Base-by-base conservation (phyloP, 2,797 vertebrate genomes). In the Tenualosa thibaudeaui region DNA sequence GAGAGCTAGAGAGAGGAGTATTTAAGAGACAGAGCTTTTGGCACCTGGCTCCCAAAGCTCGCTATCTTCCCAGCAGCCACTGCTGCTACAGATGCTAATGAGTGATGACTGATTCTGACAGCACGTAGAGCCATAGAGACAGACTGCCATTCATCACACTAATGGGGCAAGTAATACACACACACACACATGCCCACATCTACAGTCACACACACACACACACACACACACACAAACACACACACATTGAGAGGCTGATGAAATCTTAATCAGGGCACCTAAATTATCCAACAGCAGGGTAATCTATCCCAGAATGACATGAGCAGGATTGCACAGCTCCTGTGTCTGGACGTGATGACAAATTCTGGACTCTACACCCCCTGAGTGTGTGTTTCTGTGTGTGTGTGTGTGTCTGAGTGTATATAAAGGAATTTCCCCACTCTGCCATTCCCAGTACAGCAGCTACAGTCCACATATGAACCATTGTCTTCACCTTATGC, bases 191-290 rank as follows among this genome's bases (percentile, higher is more conserved):
- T 10, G 12, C 51, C 10, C 51, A 54, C 8, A 54, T 10, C 10
- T 10, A 54, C 51, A 54, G 8, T 10, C n/a, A 65, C n/a, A 26
- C n/a, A 65, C n/a, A 56, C 54, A 31, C 24, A 24, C n/a, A n/a
- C 5, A 62, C 60, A 24, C 8, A 56, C 54, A 56, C 15, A 56
- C 54, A 56, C 54, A 56, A 15, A 56, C 54, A 65, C 60, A 26
- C 60, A 62, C n/a, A 26, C 24, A 82, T 68, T 84, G 82, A 75
- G 65, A 51, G 88, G 88, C 83, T 88, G 90, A 90, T 68, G 53
- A 56, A 54, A 82, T 89, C 85, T 88, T 91, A 91, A 89, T 89
- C 88, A 90, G 68, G 87, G 84, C 15, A 83, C 40, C 49, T 37
- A 83, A 84, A 88, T 84, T 84, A 81, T 85, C 82, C 81, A 68